Base-by-base conservation (phyloP, 2,888 invertebrate species). In the Tipula helvola region DNA sequence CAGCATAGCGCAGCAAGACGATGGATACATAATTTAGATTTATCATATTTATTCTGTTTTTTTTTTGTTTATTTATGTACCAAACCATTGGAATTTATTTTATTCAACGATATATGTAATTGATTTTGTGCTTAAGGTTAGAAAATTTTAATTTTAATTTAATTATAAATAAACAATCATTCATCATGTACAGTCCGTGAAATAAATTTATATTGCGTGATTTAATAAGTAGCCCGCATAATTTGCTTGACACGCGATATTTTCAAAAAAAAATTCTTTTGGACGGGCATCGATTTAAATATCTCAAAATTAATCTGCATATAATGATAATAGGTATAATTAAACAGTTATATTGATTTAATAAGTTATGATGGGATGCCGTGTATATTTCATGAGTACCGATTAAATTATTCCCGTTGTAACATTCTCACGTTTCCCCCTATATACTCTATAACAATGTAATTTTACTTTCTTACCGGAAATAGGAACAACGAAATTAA, bases 71-170 rank as follows among this genome's bases (percentile, higher is more conserved):
- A 52, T 52, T 5, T 39, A 39, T 44, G 44, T 44, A 71, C 71
- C 18, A 71, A 71, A 71, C 71, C 28, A 71, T 71, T 28, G 71
- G 71, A 71, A 71, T 71, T 71, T 71, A 71, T 71, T 71, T 71
- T 71, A 28, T 28, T 28, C 28, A 10, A n/a, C 71, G 71, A 71
- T 71, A 71, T 71, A 71, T 71, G 71, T 71, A 71, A 71, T 71
- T 71, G 71, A 71, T 71, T 71, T 71, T 71, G 71, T 71, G 71
- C 71, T 71, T 71, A 71, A 71, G 71, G 71, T 71, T 71, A 71
- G 71, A 71, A 71, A 71, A 71, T 71, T 71, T 71, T 71, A 71
- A 71, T 71, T 71, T 71, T 71, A 71, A 71, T 71, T 71, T 71
- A 71, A 71, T 71, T 71, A n/a, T n/a, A 71, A 71, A 71, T 71